phyloP scores from a whole-genome alignment of 92 coral and sea anemone genomes.

The Blastomussa wellsi region DNA sequence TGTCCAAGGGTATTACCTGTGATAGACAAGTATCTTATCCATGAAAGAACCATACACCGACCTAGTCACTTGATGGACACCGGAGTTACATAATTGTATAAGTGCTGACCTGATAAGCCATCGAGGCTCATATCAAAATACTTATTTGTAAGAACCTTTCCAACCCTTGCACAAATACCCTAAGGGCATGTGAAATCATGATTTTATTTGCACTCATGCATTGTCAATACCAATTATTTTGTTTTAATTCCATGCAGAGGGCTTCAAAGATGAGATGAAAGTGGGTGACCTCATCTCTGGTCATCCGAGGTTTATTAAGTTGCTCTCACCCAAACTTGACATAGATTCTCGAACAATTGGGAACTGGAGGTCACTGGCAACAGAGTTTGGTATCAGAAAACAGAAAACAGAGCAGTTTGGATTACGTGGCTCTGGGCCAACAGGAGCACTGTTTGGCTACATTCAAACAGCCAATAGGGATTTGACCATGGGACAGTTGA shows the following conservation, averaged over 20 bases:
- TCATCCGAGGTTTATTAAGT: background rate
- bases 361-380: slow-evolving; percentile 60
- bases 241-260: background rate
- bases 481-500: slow-evolving; percentile 34
- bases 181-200: too few relatives aligned
- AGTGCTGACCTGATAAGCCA: too few relatives aligned
- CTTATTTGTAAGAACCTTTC: too few relatives aligned
- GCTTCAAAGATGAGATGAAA: slow-evolving; percentile 2
- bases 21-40: too few relatives aligned
- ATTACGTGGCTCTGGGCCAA: slow-evolving; percentile 59
- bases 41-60: too few relatives aligned
- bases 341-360: slow-evolving; percentile 40
- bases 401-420: slow-evolving; percentile 50
- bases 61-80: too few relatives aligned
- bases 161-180: too few relatives aligned
- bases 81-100: too few relatives aligned
- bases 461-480: slow-evolving; percentile 4
- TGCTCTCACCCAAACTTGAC: slow-evolving; percentile 45
- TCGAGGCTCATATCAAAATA: too few relatives aligned
- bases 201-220: background rate
- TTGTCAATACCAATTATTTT: background rate
- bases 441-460: slow-evolving; percentile 41
- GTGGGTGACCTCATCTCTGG: slow-evolving; percentile 22
- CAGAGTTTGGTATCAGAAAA: slow-evolving; percentile 51
- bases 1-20: too few relatives aligned